Evolutionary conservation across 2,797 vertebrate species (phyloP), one percentile per base, ranked within the genome.

Genomic region (Spizella passerina): DNA sequence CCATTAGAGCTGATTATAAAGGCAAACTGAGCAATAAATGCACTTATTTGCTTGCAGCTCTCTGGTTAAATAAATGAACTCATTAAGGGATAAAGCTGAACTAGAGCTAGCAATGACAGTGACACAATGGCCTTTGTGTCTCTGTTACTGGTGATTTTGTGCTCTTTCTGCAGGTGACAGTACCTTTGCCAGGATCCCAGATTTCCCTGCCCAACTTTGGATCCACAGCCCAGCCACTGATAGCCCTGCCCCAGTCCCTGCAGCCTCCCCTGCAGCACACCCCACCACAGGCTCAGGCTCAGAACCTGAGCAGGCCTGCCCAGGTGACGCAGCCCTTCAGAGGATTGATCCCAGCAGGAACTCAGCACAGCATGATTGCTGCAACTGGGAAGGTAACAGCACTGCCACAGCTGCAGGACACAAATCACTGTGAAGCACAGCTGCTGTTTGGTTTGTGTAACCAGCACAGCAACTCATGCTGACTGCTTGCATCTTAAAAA

Each of bases 141-240:
- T 66, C 24, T 65, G 57, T 90, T 52, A 82, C 81, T 96, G 44
- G 90, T 82, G 81, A 78, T 52, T 82, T 52, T 85, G 7, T 84
- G 53, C 65, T 82, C 71, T 76, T 53, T 57, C 39, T 41, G 41
- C 87, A 99, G 99, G 98, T 99, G 93, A 99, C 99, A 0, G 98
- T 99, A 75, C 98, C 99, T 93, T 96, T 99, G 89, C 98, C 99
- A 29, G 99, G 98, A 86, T 99, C 99, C 34, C 99, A 99, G 86
- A 97, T 99, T 89, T 99, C 99, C 57, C 95, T 99, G 97, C 97
- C 99, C 61, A 99, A 98, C 97, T 99, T 99, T 82, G 99, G 99
- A 68, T 99, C 99, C 5, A 98, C 99, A 24, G 99, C 99, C 26
- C 99, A 99, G 94, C 99, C 99, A 11, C 98, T 99, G 61, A 98